These are phyloP conservation scores for Siphamia tubifer DNA, from an alignment of 2,113 vertebrate species.

Conservation along the genomic window DNA sequence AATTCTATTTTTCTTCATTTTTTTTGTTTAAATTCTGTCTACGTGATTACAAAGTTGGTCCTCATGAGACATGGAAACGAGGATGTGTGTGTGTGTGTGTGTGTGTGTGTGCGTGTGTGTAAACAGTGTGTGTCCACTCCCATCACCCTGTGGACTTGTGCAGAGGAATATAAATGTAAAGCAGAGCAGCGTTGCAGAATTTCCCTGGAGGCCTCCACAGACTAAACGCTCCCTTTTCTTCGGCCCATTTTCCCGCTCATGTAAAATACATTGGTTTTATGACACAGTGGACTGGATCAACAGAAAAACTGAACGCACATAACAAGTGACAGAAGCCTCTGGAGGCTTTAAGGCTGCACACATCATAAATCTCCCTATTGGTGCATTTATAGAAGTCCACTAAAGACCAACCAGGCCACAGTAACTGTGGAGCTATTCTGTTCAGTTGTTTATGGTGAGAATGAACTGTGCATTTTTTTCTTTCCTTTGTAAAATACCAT, in stretches of 20 bases:
- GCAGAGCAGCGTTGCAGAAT: neutral
- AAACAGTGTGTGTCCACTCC: neutral
- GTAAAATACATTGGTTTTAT: constrained; percentile 38
- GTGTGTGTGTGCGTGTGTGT: neutral
- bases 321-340: constrained; percentile 10
- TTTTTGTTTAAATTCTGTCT: too few species aligned
- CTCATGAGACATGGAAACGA: too few species aligned
- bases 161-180: constrained; percentile 10
- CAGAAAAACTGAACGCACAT: neutral
- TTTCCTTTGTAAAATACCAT: too few species aligned
- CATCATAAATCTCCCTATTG: constrained; percentile 12
- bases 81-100: too few species aligned
- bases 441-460: too few species aligned
- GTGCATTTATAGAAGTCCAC: neutral
- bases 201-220: constrained; percentile 7
- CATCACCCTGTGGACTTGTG: neutral
- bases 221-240: constrained; percentile 23
- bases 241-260: constrained; percentile 25
- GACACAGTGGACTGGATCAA: constrained; percentile 7
- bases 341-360: neutral
- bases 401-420: neutral
- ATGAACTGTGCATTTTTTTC: too few species aligned
- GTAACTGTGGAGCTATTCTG: neutral
- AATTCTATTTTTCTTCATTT: too few species aligned
- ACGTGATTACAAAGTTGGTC: too few species aligned